These are phyloP conservation scores for Podarcis siculus DNA, from an alignment of 2,797 vertebrate species.

Conservation along the genomic window DNA sequence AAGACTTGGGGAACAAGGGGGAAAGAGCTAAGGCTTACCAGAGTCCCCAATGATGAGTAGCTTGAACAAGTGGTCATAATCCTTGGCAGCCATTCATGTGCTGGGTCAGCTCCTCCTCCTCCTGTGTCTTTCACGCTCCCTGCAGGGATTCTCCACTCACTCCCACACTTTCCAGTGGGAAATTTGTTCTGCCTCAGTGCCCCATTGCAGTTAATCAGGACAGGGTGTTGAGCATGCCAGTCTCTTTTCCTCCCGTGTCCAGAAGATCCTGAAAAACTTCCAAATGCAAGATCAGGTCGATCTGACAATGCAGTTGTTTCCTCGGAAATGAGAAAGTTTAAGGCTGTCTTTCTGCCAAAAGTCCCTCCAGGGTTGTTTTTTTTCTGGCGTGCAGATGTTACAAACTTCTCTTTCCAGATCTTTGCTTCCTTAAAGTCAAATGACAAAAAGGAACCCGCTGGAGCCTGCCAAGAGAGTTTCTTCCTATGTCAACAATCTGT, in stretches of 20 bases:
- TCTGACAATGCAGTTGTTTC: background rate
- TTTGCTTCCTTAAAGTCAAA: background rate
- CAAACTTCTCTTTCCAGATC: background rate
- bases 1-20: background rate
- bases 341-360: background rate
- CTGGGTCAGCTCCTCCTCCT: constrained; percentile 10
- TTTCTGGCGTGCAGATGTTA: background rate
- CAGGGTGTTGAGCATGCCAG: background rate
- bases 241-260: background rate
- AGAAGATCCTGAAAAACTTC: background rate
- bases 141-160: background rate
- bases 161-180: constrained; percentile 21
- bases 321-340: background rate
- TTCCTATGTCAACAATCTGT: constrained; percentile 1
- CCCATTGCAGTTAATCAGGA: background rate
- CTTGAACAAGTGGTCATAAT: constrained; percentile 88
- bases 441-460: background rate
- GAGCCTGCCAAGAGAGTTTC: background rate
- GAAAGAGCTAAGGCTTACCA: constrained; percentile 72
- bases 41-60: constrained; percentile 90
- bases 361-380: background rate
- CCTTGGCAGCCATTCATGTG: constrained; percentile 74
- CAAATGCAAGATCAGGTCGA: background rate
- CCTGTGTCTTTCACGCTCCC: background rate
- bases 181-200: background rate